Percentiles rank a stretch among this genome's conserved stretches.
Conservation (phyloP, 2,113 vertebrate genomes). For the Excalfactoria chinensis region DNA sequence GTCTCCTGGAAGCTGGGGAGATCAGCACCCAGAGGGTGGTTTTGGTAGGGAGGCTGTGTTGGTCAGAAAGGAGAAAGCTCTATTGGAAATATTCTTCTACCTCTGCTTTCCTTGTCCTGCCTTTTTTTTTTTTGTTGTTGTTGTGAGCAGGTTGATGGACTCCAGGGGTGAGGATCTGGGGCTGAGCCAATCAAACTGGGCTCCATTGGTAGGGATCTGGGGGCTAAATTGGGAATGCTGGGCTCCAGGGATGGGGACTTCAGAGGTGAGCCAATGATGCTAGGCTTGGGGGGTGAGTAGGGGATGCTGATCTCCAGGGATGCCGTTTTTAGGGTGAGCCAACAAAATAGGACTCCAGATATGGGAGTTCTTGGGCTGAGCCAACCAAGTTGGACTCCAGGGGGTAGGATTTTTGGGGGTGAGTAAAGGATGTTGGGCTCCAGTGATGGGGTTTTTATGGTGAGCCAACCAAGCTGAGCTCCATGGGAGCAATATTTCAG, state of each 20-base stretch:
- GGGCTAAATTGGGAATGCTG: neutral
- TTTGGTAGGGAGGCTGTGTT: neutral
- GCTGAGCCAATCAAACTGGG: neutral
- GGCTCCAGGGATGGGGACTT: neutral
- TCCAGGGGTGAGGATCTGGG: neutral
- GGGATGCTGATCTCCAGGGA: neutral
- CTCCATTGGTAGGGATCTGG: neutral
- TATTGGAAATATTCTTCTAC: rapidly evolving
- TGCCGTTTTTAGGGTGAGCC: too few relatives aligned
- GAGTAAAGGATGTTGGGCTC: neutral
- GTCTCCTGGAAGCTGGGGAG: neutral
- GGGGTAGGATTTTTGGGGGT: neutral
- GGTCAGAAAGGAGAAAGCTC: neutral
- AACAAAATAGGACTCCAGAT: too few relatives aligned
- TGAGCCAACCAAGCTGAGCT: too few relatives aligned
- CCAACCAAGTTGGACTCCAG: neutral
- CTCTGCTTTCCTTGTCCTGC: neutral
- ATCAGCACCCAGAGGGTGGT: rapidly evolving
- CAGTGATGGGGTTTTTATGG: too few relatives aligned
- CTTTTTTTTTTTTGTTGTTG: neutral
- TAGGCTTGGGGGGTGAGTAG: too few relatives aligned
- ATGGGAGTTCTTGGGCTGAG: too few relatives aligned
- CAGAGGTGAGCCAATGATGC: too few relatives aligned
- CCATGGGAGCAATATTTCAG: neutral
- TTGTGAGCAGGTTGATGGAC: neutral